Conservation (phyloP, 1,140 invertebrate genomes). For the Laupala kohalensis region DNA sequence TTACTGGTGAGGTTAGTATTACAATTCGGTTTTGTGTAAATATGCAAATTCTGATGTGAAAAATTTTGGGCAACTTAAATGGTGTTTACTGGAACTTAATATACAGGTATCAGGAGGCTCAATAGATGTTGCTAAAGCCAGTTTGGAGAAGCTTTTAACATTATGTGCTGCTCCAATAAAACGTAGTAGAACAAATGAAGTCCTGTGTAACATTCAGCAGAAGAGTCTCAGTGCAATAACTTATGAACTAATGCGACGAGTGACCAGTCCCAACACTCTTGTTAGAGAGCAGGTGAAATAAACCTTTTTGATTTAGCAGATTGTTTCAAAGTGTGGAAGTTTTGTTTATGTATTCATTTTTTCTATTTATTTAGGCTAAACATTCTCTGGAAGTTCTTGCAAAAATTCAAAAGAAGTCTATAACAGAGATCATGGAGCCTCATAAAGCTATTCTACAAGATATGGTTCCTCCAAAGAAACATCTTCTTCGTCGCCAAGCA, state of each 20-base stretch:
- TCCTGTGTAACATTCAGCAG: slow-evolving; percentile 60
- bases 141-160: slow-evolving; percentile 79
- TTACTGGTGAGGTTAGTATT: slow-evolving; percentile 75
- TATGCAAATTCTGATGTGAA: too few species aligned
- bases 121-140: slow-evolving; percentile 84
- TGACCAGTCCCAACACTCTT: slow-evolving; percentile 84
- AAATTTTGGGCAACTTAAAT: too few species aligned
- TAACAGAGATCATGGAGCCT: slow-evolving; percentile 89
- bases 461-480: slow-evolving; percentile 92
- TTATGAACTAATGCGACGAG: slow-evolving; percentile 81
- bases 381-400: slow-evolving; percentile 70
- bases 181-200: slow-evolving; percentile 34
- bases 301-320: too few species aligned
- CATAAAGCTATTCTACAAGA: slow-evolving; percentile 86
- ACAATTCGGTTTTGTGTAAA: too few species aligned
- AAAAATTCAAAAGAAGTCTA: slow-evolving; percentile 66
- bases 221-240: slow-evolving; percentile 83
- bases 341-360: too few species aligned
- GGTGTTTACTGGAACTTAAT: too few species aligned
- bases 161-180: slow-evolving; percentile 52
- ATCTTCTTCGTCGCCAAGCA: slow-evolving; percentile 82
- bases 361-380: slow-evolving; percentile 53
- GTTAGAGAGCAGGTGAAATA: slow-evolving; percentile 78
- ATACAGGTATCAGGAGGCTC: slow-evolving; percentile 83
- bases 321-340: too few species aligned